Conservation (phyloP, 2,888 invertebrate genomes). For the Strigamia maritima region DNA sequence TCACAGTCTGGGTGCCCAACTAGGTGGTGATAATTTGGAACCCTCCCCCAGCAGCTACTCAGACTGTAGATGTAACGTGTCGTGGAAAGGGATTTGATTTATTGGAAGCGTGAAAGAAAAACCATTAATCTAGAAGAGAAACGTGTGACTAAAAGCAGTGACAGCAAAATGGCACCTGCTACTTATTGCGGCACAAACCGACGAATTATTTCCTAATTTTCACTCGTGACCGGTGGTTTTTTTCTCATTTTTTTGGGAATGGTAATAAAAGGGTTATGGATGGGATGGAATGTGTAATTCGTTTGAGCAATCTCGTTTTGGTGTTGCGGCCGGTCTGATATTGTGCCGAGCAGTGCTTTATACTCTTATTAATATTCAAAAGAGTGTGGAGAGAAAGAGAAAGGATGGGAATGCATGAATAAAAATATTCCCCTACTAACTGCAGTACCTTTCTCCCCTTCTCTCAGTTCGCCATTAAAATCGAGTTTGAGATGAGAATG, state of each 20-base stretch:
- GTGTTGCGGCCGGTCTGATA: constrained; percentile 27
- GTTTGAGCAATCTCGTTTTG: neutral
- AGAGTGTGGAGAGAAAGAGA: constrained; percentile 19
- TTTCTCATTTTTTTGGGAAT: neutral
- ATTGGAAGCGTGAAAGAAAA: constrained; percentile 32
- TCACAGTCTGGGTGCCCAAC: constrained; percentile 22
- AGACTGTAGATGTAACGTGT: neutral
- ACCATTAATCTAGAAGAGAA: constrained; percentile 32
- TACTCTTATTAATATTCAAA: constrained; percentile 33
- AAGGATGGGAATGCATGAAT: constrained; percentile 31
- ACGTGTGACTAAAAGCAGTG: constrained; percentile 32
- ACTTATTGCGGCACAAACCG: constrained; percentile 9
- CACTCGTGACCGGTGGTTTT: neutral
- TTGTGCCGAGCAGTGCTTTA: constrained; percentile 34
- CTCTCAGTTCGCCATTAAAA: constrained; percentile 20
- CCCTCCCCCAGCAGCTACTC: neutral
- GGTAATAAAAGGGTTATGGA: neutral
- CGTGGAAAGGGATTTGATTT: neutral
- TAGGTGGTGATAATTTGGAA: constrained; percentile 16
- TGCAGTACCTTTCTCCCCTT: neutral
- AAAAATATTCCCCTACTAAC: constrained; percentile 15
- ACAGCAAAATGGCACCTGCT: constrained; percentile 22
- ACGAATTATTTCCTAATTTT: constrained; percentile 31
- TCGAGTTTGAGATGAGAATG: constrained; percentile 31
- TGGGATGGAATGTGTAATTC: neutral